Evolutionary conservation across 2,888 invertebrate genomes (phyloP).

Genomic region (Mimumesa dahlbomi): DNA sequence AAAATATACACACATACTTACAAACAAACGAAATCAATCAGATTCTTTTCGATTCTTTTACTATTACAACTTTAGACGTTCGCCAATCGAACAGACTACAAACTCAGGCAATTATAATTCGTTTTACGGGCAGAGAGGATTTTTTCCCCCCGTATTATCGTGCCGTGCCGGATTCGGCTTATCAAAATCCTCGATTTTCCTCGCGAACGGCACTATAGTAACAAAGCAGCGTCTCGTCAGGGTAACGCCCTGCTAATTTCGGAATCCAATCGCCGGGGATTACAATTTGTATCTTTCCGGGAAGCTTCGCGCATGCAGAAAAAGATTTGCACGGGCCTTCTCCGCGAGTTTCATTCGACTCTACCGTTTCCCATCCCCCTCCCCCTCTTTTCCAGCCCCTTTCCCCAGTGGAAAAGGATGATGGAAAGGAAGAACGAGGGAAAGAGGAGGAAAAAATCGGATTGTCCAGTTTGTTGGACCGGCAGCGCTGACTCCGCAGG

Average conservation of each 20-base stretch:
- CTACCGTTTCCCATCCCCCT: constrained; percentile 5
- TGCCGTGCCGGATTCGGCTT: background rate
- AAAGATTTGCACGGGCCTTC: constrained; percentile 7
- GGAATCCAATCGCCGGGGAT: constrained; percentile 58
- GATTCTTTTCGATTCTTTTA: too few relatives aligned
- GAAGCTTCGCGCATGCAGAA: constrained; percentile 7
- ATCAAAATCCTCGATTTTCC: background rate
- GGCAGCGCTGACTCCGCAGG: constrained; percentile 75
- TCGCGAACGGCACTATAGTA: background rate
- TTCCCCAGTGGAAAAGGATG: constrained; percentile 1
- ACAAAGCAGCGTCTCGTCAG: background rate
- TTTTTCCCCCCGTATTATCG: background rate
- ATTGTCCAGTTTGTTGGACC: constrained; percentile 67
- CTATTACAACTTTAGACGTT: too few relatives aligned
- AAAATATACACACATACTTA: too few relatives aligned
- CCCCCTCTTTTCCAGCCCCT: background rate
- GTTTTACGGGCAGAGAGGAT: too few relatives aligned
- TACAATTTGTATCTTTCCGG: constrained; percentile 61
- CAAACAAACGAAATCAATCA: too few relatives aligned
- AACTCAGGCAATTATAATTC: too few relatives aligned
- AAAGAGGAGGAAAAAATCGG: constrained; percentile 48
- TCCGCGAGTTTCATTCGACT: too few relatives aligned
- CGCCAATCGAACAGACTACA: too few relatives aligned
- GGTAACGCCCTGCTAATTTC: constrained; percentile 41
- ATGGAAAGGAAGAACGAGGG: constrained; percentile 2